Conservation (phyloP, 1,140 invertebrate genomes). For the Bilobella aurantiaca region DNA sequence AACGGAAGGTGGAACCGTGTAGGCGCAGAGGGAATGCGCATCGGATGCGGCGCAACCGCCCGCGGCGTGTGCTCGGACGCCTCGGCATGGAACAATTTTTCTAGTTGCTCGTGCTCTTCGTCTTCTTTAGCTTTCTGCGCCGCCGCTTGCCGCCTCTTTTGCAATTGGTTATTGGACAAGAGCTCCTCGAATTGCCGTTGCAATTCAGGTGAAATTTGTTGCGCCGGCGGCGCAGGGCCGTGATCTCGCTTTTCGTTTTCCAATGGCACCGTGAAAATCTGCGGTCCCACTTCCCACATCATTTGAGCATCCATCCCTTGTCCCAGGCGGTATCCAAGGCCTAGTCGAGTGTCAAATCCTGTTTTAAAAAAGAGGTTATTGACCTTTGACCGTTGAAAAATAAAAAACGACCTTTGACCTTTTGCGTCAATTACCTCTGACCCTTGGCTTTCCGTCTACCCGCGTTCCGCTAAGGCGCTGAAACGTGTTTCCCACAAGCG, state of each 20-base stretch:
- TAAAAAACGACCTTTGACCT: not conserved
- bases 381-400: too few species aligned
- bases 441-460: constrained; percentile 24
- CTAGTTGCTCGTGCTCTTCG: not conserved
- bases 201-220: constrained; percentile 1
- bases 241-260: constrained; percentile 19
- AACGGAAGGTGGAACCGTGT: too few species aligned
- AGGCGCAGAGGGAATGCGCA: too few species aligned
- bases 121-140: not conserved
- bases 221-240: not conserved
- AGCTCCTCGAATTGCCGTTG: not conserved
- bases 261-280: constrained; percentile 30
- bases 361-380: constrained; percentile 1
- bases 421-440: constrained; percentile 22
- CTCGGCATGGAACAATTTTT: not conserved
- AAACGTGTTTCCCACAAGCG: constrained; percentile 1
- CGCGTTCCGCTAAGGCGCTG: constrained; percentile 19
- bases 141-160: not conserved
- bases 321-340: constrained; percentile 32
- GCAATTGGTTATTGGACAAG: not conserved
- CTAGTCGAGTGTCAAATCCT: constrained; percentile 34
- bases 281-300: constrained; percentile 34
- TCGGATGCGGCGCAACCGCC: not conserved
- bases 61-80: not conserved
- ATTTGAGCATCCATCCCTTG: constrained; percentile 33